phyloP scores from a whole-genome alignment of 1,140 invertebrate genomes.

The Drosophila truncata region DNA sequence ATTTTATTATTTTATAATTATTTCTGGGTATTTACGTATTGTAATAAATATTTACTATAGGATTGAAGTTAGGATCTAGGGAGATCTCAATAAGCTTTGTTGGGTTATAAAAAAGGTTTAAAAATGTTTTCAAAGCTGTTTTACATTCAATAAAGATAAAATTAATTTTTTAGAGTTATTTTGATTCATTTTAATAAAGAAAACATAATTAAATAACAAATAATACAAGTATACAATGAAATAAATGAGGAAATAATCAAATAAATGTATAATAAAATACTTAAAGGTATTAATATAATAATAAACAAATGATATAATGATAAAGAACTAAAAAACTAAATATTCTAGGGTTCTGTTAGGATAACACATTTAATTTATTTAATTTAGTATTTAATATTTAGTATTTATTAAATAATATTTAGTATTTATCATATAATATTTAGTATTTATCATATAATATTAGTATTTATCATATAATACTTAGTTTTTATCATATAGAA shows the following conservation, averaged over 20 bases:
- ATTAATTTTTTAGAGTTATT: not conserved
- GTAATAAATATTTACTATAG: not conserved
- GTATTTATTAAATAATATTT: no score
- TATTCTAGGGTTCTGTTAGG: not conserved
- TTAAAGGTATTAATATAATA: not conserved
- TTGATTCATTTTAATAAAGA: not conserved
- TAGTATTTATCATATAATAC: no score
- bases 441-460: not conserved
- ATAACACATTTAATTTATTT: no score
- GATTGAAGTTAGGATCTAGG: not conserved
- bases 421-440: not conserved
- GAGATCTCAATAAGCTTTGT: no score
- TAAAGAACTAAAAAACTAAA: not conserved
- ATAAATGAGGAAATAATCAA: not conserved
- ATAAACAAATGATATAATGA: no score
- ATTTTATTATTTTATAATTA: not conserved
- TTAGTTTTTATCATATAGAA: not conserved
- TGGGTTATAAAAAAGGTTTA: not conserved
- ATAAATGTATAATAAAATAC: not conserved
- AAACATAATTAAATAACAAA: not conserved
- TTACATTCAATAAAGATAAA: not conserved
- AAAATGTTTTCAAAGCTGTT: not conserved
- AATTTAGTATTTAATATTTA: not conserved
- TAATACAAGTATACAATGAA: not conserved
- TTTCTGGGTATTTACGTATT: not conserved